Base-by-base conservation (phyloP, 2,113 vertebrate genomes). In the Panthera leo region DNA sequence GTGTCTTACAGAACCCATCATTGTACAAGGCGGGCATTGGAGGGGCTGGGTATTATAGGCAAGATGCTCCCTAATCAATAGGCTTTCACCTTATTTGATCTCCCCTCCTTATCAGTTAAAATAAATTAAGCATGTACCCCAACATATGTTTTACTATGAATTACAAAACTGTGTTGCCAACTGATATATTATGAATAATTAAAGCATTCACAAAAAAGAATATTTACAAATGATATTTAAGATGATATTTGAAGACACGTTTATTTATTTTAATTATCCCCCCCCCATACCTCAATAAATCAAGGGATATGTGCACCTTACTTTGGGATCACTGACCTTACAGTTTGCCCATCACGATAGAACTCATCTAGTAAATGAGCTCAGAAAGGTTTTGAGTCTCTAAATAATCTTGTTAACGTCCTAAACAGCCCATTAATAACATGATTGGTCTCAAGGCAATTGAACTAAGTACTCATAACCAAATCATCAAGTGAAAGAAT, bases 341-440 rank as follows among this genome's bases (percentile, higher is more conserved):
- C 25, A 34, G 25, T 34, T 95, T 76, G 34, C 36, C 61, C 85
- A 29, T 76, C 73, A 31, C 42, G 7, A 79, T 5, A 87, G 68
- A 89, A 91, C 91, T 71, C 29, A 9, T 21, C 18, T 63, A 53
- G 58, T 95, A 88, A 87, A 80, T 63, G n/a, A 82, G 7, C 9
- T 85, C 79, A 82, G n/a, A 70, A 73, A 73, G 42, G 18, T 71
- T 95, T 45, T 73, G 12, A 80, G 13, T 82, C 42, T 71, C 39
- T 80, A 83, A 76, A 73, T 76, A 91, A 94, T 61, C 36, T 94
- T 86, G 61, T 34, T 85, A 86, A 79, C 94, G 61, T 79, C 21
- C 21, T 42, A 25, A 95, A 71, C 9, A 80, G 16, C 19, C 25
- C 73, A 16, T 73, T 71, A 86, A 80, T 80, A 61, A 78, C 90